Base-by-base conservation (phyloP, 2,888 invertebrate genomes). In the Chelonus formosanus region DNA sequence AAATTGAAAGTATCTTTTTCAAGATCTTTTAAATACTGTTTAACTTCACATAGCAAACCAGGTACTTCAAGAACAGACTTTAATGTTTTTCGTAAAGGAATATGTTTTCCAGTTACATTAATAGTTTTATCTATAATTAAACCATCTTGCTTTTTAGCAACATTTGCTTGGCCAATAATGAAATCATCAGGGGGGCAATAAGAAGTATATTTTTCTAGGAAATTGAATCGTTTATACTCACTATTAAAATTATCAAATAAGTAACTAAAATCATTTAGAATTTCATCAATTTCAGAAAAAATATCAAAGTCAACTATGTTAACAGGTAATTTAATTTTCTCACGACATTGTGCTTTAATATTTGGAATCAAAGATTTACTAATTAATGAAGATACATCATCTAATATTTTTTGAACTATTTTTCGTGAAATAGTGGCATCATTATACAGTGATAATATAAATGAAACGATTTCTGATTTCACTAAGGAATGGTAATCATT, bases 11-110 rank as follows among this genome's bases (percentile, higher is more conserved):
- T 53, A 59, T 65, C 65, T 7, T 20, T 59, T 50, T 52, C 45
- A 44, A 65, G 54, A 45, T 59, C 53, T 31, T 60, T 36, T 59
- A 60, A 20, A 48, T 60, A 65, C 47, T 65, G 35, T 65, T 54
- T 65, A 10, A 60, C 59, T 60, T 65, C 59, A 44, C 31, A 3
- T 5, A 65, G 55, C 47, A 65, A 48, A 3, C 55, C 55, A 4
- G 54, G 54, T 60, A 65, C 47, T 59, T 65, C 59, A 43, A 65
- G 58, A 54, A 65, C 40, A 5, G 64, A 32, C 50, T 64, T 40
- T 43, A 64, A 64, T 52, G 48, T 36, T 43, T 35, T 57, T 34
- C 58, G 8, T n/a, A 64, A 44, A 57, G 50, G 35, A 45, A 64
- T 58, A 31, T 44, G 32, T 64, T 58, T 53, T 8, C 58, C 58